Evolutionary conservation across 2,797 vertebrate species (phyloP), one percentile per base, ranked within the genome.

Genomic region (Tinamus major): DNA sequence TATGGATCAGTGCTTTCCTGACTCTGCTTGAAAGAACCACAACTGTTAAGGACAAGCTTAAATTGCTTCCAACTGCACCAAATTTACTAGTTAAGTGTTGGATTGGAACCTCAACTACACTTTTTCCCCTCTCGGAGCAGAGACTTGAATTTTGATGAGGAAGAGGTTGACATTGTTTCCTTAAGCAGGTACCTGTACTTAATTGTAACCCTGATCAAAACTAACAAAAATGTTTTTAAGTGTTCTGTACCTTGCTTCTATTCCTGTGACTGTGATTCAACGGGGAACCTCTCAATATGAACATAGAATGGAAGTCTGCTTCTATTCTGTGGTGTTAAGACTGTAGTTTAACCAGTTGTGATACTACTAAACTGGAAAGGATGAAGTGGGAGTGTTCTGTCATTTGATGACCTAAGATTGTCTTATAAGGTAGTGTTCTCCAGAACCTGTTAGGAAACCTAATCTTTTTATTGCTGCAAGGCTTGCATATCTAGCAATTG

Each of bases 321-420:
- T 15, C 69, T 3, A 0, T 67, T 78, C 24, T 76, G 21, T 6
- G 10, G 8, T 42, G 49, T 18, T 31, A 56, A n/a, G 27, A 56
- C 31, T n/a, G 16, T 18, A 56, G 33, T 8, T 59, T 5, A 1
- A 16, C 8, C 9, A 21, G 1, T 44, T 8, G 16, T 35, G 29
- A 27, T 61, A 10, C 39, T 46, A 18, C 29, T 33, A 3, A 55
- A 41, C 7, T 1, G 23, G 4, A 20, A 26, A 37, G 48, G 53
- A 15, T 51, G 44, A 33, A 24, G 46, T 9, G 6, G 44, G 48
- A 79, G 26, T 19, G 31, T 29, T 76, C 13, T 39, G 64, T 29
- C 27, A 11, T 37, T 27, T 21, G 6, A n/a, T 58, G 31, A 51
- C 59, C 21, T 14, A 35, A 86, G 24, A 19, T 27, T 1, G 15